A percentile compares a stretch with the other conserved stretches of the same genome.
Conservation (phyloP, 2,113 vertebrate species). For the Pleuronectes platessa region DNA sequence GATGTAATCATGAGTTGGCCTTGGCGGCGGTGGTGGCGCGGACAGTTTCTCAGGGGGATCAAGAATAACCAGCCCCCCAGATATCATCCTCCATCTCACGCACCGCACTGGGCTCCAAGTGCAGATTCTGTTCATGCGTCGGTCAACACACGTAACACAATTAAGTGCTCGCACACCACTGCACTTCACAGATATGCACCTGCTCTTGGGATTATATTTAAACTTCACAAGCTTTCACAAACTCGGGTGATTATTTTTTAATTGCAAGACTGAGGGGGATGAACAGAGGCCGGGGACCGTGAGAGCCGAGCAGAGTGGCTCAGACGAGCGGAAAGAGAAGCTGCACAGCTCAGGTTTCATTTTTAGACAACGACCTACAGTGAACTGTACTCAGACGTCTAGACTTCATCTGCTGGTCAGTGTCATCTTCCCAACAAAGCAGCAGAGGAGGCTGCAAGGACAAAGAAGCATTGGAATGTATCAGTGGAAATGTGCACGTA, state of each 20-base stretch:
- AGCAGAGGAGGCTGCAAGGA: conserved; percentile 26
- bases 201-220: conserved; percentile 29
- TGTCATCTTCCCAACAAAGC: conserved; percentile 36
- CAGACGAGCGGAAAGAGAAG: conserved; percentile 43
- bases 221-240: conserved; percentile 6
- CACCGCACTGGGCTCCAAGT: conserved; percentile 1
- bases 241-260: conserved; percentile 37
- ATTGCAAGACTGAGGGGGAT: conserved; percentile 14
- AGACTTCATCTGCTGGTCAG: conserved; percentile 49
- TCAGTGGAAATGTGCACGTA: not conserved
- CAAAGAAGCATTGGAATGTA: not conserved
- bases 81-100: conserved; percentile 42
- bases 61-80: conserved; percentile 26
- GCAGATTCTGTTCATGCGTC: conserved; percentile 5
- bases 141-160: not conserved
- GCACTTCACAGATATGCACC: conserved; percentile 28
- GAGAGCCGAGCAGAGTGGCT: conserved; percentile 37
- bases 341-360: conserved; percentile 60
- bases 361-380: conserved; percentile 54
- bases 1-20: conserved; percentile 59
- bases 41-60: conserved; percentile 61
- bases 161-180: conserved; percentile 26
- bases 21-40: conserved; percentile 18
- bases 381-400: conserved; percentile 57
- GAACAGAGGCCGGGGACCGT: conserved; percentile 12